A percentile compares a stretch with the other conserved stretches of the same genome.
Evolutionary conservation across 2,888 invertebrate genomes (phyloP).

Genomic region (Rhorus exstirpatorius): DNA sequence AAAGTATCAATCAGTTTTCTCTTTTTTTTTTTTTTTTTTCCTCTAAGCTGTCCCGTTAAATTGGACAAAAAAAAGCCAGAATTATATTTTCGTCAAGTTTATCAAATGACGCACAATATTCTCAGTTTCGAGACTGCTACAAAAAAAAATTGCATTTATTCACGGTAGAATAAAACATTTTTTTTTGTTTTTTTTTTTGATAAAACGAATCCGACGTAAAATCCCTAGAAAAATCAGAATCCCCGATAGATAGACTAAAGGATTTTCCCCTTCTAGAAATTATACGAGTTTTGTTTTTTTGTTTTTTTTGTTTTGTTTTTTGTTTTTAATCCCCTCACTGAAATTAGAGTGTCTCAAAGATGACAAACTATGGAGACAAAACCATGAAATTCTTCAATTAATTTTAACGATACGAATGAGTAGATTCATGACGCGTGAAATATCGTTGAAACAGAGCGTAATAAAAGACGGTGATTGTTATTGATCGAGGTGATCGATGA

Average conservation of each 20-base stretch:
- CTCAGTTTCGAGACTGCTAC: slow-evolving; percentile 55
- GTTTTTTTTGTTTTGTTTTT: slow-evolving; percentile 25
- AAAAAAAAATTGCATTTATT: slow-evolving; percentile 56
- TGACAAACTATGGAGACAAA: slow-evolving; percentile 17
- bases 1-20: no score
- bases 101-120: slow-evolving; percentile 35
- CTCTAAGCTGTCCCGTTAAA: not conserved
- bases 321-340: slow-evolving; percentile 27
- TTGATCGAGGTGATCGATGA: slow-evolving; percentile 41
- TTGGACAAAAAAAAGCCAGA: slow-evolving; percentile 5
- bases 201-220: slow-evolving; percentile 30
- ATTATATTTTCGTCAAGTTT: slow-evolving; percentile 31
- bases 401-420: slow-evolving; percentile 26
- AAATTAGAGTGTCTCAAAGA: slow-evolving; percentile 35
- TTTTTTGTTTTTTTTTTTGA: slow-evolving; percentile 51
- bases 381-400: slow-evolving; percentile 14
- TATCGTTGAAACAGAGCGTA: not conserved
- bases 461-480: slow-evolving; percentile 17
- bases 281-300: no score
- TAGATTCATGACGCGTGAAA: slow-evolving; percentile 8
- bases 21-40: slow-evolving; percentile 2
- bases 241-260: no score
- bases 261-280: no score
- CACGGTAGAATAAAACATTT: slow-evolving; percentile 48
- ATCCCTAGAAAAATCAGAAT: slow-evolving; percentile 24